Evolutionary conservation across 2,888 invertebrate species (phyloP), one percentile per base, ranked within the genome.

Genomic region (Neuroscelio doddi): DNA sequence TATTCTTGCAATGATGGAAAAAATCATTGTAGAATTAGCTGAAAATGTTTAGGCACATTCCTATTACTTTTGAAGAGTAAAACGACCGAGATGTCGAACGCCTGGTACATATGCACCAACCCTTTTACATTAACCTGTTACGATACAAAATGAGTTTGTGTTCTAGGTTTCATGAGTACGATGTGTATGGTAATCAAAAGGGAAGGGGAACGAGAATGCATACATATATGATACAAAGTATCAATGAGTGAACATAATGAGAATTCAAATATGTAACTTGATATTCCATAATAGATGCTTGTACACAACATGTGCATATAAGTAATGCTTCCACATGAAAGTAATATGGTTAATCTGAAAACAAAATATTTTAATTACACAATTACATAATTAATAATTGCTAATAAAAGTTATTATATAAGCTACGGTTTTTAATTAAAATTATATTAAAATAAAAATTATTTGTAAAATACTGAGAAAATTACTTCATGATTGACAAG

Each of bases 181-280:
- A 5, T 5, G 21, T 21, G 21, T 21, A 21, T 5, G 21, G 21
- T 21, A 21, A 5, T 3, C 3, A 21, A 5, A 5, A 5, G 21
- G 42, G 44, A 32, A 27, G 24, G 45, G 41, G 52, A 63, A 50
- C 27, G 50, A 49, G 51, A 58, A 59, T 41, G 58, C 46, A 59
- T 27, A 50, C 50, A 41, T 58, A 34, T 53, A 64, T 12, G 12
- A 32, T 32, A 32, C 12, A 32, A 32, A 3, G 10, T 32, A 32
- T 59, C 55, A 64, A 45, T 64, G 64, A 64, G 58, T 50, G 58
- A 50, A 26, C 27, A 41, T 63, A 58, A 64, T 49, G 50, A 58
- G 44, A 45, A 58, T 64, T 58, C 50, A 50, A 55, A 58, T 45
- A 52, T 55, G 50, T 64, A 55, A 52, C 57, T 57, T 38, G 21